Conservation (phyloP, 2,888 invertebrate species). For the Patella pellucida region DNA sequence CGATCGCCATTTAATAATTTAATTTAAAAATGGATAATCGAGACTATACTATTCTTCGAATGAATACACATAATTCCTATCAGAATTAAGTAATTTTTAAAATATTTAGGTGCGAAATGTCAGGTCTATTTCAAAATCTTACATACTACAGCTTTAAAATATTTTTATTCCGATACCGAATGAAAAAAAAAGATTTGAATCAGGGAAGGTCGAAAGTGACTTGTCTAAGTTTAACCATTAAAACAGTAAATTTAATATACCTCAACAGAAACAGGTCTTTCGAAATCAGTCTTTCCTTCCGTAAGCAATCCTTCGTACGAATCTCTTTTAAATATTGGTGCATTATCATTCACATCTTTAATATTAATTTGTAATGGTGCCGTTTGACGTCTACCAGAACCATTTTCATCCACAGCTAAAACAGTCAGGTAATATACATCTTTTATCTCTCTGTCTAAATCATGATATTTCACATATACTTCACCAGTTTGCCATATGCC, state of each 20-base stretch:
- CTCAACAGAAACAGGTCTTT: background rate
- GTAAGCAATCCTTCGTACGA: background rate
- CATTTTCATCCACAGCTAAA: constrained; percentile 17
- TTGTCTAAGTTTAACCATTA: no score
- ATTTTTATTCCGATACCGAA: no score
- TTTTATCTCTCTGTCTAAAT: constrained; percentile 18
- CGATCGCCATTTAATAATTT: no score
- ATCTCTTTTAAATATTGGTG: constrained; percentile 9
- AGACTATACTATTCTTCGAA: no score
- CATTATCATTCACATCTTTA: constrained; percentile 21
- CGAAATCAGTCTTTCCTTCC: background rate
- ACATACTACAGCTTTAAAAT: no score
- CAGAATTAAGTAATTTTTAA: no score
- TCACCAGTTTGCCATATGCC: constrained; percentile 80
- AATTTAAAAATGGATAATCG: no score
- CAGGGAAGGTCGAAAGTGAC: no score
- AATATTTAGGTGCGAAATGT: no score
- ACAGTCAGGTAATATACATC: constrained; percentile 16
- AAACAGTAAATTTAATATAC: background rate
- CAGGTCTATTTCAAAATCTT: no score
- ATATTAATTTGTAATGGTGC: constrained; percentile 12
- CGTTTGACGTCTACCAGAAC: constrained; percentile 11
- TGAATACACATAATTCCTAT: no score
- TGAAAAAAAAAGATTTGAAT: no score
- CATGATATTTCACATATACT: constrained; percentile 74